Base-by-base conservation (phyloP, 2,888 invertebrate species). In the Rutpela maculata region DNA sequence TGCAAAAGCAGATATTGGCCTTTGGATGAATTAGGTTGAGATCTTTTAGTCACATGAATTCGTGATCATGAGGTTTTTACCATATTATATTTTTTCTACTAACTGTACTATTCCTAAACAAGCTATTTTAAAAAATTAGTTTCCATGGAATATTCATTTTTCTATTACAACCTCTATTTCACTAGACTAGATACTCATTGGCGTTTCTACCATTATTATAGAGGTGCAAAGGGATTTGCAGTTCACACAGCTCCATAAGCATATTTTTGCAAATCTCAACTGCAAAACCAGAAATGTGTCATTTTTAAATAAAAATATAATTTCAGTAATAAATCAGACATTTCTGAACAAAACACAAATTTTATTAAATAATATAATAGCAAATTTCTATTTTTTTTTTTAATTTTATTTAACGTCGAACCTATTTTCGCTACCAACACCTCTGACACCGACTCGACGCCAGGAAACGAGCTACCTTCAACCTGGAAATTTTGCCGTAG, bases 1-100 rank as follows among this genome's bases (percentile, higher is more conserved):
- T 65, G 65, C 65, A 35, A 65, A 65, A 65, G 65, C 65, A 26
- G 65, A 65, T 35, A 65, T 65, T 65, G 22, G 65, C 38, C 65
- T 65, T 65, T 65, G 43, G 43, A 31, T 35, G 35, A 65, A 65
- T 65, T 35, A 9, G 35, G 22, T 31, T 38, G n/a, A 10, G 31
- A 18, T 35, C 31, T 19, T 22, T 65, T 31, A 65, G 65, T 65
- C 65, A 65, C 11, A 35, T 11, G 12, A 57, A 6, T n/a, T 57
- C 57, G 12, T n/a, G 17, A 57, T 43, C 43, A 43, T 43, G 9
- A 12, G 7, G 43, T n/a, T n/a, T 43, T 43, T 43, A 12, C 43
- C 7, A 7, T 43, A 43, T 43, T 43, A 43, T 43, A 62, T 62
- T 62, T 62, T 43, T 43, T 43, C 43, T 10, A 12, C 12, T 10